phyloP scores from a whole-genome alignment of 2,113 vertebrate genomes.

The Halcyon senegalensis region DNA sequence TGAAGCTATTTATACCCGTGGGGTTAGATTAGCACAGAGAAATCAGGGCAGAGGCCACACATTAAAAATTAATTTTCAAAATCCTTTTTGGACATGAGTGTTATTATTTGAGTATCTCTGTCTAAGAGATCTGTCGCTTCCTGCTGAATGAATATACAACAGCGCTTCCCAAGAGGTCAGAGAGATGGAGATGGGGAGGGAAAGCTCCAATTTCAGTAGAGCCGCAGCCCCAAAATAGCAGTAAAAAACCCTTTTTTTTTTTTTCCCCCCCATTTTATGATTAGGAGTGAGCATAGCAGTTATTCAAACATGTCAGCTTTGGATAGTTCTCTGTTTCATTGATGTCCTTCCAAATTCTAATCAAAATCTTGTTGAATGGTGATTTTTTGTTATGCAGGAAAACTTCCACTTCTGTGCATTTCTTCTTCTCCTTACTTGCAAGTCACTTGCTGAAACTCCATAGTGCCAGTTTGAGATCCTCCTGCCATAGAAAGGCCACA shows the following conservation, averaged over 20 bases:
- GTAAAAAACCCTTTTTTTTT: neutral
- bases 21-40: neutral
- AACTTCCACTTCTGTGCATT: neutral
- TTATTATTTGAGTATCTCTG: neutral
- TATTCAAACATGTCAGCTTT: neutral
- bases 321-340: neutral
- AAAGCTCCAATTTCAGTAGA: neutral
- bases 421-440: neutral
- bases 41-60: neutral
- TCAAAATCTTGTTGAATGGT: neutral
- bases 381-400: neutral
- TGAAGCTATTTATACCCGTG: neutral
- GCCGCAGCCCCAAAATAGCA: neutral
- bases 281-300: neutral
- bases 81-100: fast-evolving
- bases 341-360: neutral
- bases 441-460: neutral
- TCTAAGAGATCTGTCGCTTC: neutral
- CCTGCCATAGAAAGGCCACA: neutral
- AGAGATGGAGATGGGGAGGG: neutral
- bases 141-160: neutral
- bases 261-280: neutral
- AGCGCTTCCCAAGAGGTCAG: neutral
- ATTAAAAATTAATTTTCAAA: conserved; percentile 3
- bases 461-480: neutral